A percentile compares a stretch with the other conserved stretches of the same genome.
Conservation (phyloP, 2,888 invertebrate species). For the Thereva nobilitata region DNA sequence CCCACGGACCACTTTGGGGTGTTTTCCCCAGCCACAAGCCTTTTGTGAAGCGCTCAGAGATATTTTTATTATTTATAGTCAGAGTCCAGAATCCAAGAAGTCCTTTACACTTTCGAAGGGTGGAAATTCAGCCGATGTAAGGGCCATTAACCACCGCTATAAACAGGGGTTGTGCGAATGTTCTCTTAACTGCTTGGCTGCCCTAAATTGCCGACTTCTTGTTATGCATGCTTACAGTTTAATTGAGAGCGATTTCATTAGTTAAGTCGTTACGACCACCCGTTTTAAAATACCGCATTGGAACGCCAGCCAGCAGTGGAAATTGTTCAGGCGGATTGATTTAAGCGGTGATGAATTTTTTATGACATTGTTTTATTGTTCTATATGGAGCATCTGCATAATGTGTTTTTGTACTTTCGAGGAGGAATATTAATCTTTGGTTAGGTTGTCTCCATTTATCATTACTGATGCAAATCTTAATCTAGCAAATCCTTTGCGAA, state of each 20-base stretch:
- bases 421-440: too few relatives aligned
- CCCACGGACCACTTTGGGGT: constrained; percentile 18
- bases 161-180: constrained; percentile 25
- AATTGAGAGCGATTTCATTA: constrained; percentile 43
- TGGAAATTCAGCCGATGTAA: background rate
- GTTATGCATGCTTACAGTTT: constrained; percentile 40
- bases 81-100: constrained; percentile 3
- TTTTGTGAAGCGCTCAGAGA: constrained; percentile 25
- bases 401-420: too few relatives aligned
- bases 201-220: constrained; percentile 32
- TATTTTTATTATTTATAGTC: constrained; percentile 39
- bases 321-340: constrained; percentile 38
- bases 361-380: too few relatives aligned
- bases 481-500: too few relatives aligned
- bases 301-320: constrained; percentile 12
- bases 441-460: too few relatives aligned
- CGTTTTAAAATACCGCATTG: constrained; percentile 24
- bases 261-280: constrained; percentile 36
- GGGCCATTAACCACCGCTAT: constrained; percentile 20
- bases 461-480: too few relatives aligned
- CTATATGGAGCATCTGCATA: too few relatives aligned
- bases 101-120: constrained; percentile 8
- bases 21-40: constrained; percentile 18
- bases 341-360: too few relatives aligned
- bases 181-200: constrained; percentile 32